Evolutionary conservation across 2,888 invertebrate species (phyloP).

Genomic region (Drosophila mercatorum): DNA sequence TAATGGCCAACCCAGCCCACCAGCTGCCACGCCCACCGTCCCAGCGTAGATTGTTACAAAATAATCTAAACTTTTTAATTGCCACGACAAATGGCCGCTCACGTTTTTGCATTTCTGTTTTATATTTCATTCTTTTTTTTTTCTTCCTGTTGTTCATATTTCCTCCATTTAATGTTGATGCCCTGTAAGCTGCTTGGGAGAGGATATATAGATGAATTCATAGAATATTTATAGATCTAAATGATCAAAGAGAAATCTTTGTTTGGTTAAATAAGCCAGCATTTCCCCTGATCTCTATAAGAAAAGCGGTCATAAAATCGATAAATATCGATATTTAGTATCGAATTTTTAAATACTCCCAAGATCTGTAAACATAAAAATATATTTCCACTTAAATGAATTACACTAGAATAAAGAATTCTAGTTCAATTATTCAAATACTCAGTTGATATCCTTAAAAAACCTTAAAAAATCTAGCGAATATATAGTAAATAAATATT

Average conservation of each 20-base stretch:
- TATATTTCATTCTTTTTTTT: slow-evolving; percentile 15
- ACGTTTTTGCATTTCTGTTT: slow-evolving; percentile 57
- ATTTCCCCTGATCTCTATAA: too few relatives aligned
- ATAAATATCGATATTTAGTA: background rate
- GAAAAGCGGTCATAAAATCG: too few relatives aligned
- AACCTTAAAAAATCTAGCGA: background rate
- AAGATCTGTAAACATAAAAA: background rate
- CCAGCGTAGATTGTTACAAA: slow-evolving; percentile 50
- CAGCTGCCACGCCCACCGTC: slow-evolving; percentile 18
- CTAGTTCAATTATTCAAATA: background rate
- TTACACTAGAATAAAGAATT: background rate
- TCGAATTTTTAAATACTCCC: background rate
- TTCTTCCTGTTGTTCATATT: slow-evolving; percentile 5
- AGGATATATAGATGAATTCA: background rate
- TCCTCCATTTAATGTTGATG: slow-evolving; percentile 18
- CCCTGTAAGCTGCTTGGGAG: background rate
- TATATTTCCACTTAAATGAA: background rate
- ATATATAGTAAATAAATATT: background rate
- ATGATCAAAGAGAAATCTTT: background rate
- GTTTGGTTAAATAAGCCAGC: too few relatives aligned
- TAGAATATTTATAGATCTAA: background rate
- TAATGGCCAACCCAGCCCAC: slow-evolving; percentile 34
- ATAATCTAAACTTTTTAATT: slow-evolving; percentile 78
- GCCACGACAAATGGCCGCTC: slow-evolving; percentile 70
- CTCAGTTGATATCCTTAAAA: too few relatives aligned